A percentile compares a stretch with the other conserved stretches of the same genome.
These are phyloP conservation scores for Pelmatolapia mariae DNA, from an alignment of 2,113 vertebrate genomes.

Conservation along the genomic window DNA sequence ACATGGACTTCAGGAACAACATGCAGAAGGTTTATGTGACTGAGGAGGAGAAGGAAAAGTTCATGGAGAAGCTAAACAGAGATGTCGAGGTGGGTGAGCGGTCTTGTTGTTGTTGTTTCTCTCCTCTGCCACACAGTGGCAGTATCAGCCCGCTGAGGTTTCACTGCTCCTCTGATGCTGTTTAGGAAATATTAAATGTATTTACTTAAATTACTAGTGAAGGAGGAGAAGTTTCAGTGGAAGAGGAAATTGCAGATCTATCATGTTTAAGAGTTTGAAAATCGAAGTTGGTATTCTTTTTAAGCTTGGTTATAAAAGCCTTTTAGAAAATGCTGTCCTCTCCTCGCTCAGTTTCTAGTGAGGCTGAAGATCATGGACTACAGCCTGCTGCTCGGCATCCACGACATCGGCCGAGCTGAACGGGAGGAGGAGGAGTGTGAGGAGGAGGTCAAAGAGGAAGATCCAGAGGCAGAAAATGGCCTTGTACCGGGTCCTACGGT, in stretches of 20 bases:
- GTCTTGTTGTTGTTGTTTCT: background rate
- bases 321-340: rapidly evolving
- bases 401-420: slow-evolving; percentile 81
- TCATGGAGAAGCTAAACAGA: slow-evolving; percentile 85
- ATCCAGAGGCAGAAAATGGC: slow-evolving; percentile 73
- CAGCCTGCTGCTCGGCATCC: slow-evolving; percentile 86
- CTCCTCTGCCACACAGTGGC: slow-evolving; percentile 5
- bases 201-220: background rate
- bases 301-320: background rate
- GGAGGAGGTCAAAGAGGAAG: slow-evolving; percentile 76
- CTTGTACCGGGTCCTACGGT: slow-evolving; percentile 34
- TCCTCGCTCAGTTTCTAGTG: slow-evolving; percentile 76
- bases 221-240: background rate
- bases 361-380: slow-evolving; percentile 94
- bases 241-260: rapidly evolving
- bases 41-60: slow-evolving; percentile 80
- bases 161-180: background rate
- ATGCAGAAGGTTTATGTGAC: slow-evolving; percentile 87
- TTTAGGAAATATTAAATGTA: background rate
- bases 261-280: background rate
- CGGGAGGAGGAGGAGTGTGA: slow-evolving; percentile 80
- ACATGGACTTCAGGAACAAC: slow-evolving; percentile 88
- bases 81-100: slow-evolving; percentile 80
- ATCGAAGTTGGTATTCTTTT: background rate
- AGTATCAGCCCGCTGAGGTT: background rate